Evolutionary conservation across 2,797 vertebrate species (phyloP), one percentile per base, ranked within the genome.

Genomic region (Micropoecilia bifurca): DNA sequence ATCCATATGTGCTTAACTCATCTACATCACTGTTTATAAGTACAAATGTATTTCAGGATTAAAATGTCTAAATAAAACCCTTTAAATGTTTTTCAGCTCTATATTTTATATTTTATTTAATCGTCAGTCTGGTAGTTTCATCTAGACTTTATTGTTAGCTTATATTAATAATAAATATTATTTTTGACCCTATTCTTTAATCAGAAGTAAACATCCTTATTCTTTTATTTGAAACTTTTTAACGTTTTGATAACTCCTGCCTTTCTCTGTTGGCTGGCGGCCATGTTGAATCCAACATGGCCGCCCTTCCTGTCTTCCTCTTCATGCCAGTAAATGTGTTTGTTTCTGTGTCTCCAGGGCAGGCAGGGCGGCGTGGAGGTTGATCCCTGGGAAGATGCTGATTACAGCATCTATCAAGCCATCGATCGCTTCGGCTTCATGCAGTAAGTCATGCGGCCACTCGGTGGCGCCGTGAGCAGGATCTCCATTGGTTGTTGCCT

Each of bases 391-490:
- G 97, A 98, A 86, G 97, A 98, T 95, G 96, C 96, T 0, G 95
- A 97, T 87, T 97, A 96, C 91, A 93, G 92, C 0, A 89, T 98
- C 75, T 97, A 97, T 88, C 97, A 97, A 92, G 96, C 96, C 90
- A 96, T 96, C 1, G 97, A 98, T 88, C 96, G 97, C 57, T 97
- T 97, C 63, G 97, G 97, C 87, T 98, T 97, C 94, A 94, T 97
- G 92, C 97, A 97, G 97, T 98, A 90, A 97, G 97, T 39, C 14
- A 33, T 59, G 16, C 9, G 2, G 59, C 47, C 53, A 28, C 22
- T 3, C 3, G 41, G 3, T 48, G 61, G 39, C 68, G 10, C 55
- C 36, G 16, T 39, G 18, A 39, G 16, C 13, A 3, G 16, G 16
- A 5, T 66, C 7, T 36, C 61, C 39, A 30, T 28, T 43, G 8